Base-by-base conservation (phyloP, 2,888 invertebrate genomes). In the Boloria euphrosyne region DNA sequence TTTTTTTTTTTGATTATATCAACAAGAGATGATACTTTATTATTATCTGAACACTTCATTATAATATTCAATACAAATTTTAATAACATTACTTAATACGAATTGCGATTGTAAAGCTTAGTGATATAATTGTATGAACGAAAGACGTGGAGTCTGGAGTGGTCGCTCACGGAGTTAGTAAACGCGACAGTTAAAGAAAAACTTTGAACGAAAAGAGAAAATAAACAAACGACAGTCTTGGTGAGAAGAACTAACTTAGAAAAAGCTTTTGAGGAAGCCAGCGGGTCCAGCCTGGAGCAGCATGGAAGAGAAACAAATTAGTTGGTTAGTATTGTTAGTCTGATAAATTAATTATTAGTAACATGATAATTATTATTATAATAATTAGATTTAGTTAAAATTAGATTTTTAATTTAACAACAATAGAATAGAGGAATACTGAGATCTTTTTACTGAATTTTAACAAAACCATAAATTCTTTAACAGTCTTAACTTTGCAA, bases 241-340 rank as follows among this genome's bases (percentile, higher is more conserved):
- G 87, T 89, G 90, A 87, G 86, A 85, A 88, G 87, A 84, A 84
- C 80, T 87, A 89, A 89, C 86, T 96, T 97, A 97, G 95, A 97
- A 97, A 94, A 97, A 97, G 95, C 97, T 97, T 95, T 97, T 97
- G 92, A 97, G 95, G 95, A 97, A 97, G 93, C 97, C 97, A 93
- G 97, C 96, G 89, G 97, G 96, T 92, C 97, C 97, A 93, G 97
- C 96, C 97, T 97, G 84, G 79, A 71, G 80, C 83, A 87, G 76
- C 87, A 87, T 80, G 87, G 80, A 87, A 82, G 75, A 70, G 47
- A 70, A 66, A 38, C 10, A 38, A 3, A 68, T 72, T 73, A 74
- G 52, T 65, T 70, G 63, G 69, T 76, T 74, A 77, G 69, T 74
- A 52, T 1, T 68, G 65, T 62, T 74, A 59, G 64, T 59, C 22